phyloP scores from a whole-genome alignment of 2,113 vertebrate species.

The Agelaius phoeniceus region DNA sequence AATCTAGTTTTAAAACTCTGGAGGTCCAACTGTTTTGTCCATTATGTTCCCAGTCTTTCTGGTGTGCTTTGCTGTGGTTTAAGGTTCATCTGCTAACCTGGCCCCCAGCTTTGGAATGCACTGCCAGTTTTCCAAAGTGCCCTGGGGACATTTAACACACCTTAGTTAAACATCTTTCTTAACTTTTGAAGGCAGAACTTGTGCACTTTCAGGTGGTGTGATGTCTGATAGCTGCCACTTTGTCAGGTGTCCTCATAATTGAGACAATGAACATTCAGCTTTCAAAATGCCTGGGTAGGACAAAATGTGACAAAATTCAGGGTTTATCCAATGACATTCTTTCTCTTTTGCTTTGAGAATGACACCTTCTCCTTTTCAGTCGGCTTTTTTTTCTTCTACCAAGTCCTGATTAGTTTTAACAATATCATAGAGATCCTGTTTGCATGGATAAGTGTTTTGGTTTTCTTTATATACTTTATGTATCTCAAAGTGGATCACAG shows the following conservation, averaged over 20 bases:
- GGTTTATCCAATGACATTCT: background rate
- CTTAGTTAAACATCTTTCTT: constrained; percentile 32
- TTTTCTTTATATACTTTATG: background rate
- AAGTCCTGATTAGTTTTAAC: constrained; percentile 13
- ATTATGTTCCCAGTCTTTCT: background rate
- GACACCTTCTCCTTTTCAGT: background rate
- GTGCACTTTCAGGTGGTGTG: background rate
- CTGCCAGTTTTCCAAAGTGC: background rate
- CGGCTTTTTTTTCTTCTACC: background rate
- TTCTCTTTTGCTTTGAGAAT: background rate
- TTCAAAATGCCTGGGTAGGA: background rate
- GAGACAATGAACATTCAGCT: constrained; percentile 9
- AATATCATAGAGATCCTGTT: background rate
- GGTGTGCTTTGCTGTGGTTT: background rate
- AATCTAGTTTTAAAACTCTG: background rate
- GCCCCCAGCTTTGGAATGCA: background rate
- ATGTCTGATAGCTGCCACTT: constrained; percentile 14
- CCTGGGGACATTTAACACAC: background rate
- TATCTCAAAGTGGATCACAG: background rate
- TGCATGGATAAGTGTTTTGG: background rate
- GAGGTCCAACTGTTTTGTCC: background rate
- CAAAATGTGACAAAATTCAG: background rate
- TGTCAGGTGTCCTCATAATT: constrained; percentile 3
- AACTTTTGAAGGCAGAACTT: constrained; percentile 46
- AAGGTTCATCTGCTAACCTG: background rate